Evolutionary conservation across 2,888 invertebrate species (phyloP).

Genomic region (Agrochola circellaris): DNA sequence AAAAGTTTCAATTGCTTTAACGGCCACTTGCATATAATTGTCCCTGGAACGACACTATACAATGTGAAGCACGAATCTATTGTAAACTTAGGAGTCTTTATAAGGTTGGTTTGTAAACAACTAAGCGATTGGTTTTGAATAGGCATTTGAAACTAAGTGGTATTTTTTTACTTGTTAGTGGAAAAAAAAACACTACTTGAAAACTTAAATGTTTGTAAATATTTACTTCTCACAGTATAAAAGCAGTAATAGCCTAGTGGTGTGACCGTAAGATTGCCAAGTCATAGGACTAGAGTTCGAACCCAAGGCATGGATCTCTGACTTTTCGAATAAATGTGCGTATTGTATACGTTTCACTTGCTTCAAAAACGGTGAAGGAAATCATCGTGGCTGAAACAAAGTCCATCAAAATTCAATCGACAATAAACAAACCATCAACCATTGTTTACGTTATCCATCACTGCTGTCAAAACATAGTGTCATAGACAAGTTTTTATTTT

Average conservation of each 20-base stretch:
- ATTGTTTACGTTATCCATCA: background rate
- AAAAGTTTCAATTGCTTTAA: conserved; percentile 82
- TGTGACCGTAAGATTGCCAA: too few relatives aligned
- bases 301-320: too few relatives aligned
- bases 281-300: too few relatives aligned
- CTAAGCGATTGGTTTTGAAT: background rate
- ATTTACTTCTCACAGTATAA: background rate
- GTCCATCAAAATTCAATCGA: background rate
- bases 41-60: conserved; percentile 66
- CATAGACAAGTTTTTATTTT: background rate
- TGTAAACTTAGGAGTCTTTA: conserved; percentile 21
- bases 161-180: too few relatives aligned
- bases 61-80: conserved; percentile 57
- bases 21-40: conserved; percentile 77
- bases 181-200: background rate
- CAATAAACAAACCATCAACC: background rate
- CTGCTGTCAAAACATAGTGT: background rate
- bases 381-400: too few relatives aligned
- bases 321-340: too few relatives aligned
- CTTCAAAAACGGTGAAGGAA: too few relatives aligned
- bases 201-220: background rate
- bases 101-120: conserved; percentile 7
- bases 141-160: background rate
- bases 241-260: too few relatives aligned
- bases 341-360: too few relatives aligned